phyloP scores from a whole-genome alignment of 2,113 vertebrate species.

The Lepus americanus region DNA sequence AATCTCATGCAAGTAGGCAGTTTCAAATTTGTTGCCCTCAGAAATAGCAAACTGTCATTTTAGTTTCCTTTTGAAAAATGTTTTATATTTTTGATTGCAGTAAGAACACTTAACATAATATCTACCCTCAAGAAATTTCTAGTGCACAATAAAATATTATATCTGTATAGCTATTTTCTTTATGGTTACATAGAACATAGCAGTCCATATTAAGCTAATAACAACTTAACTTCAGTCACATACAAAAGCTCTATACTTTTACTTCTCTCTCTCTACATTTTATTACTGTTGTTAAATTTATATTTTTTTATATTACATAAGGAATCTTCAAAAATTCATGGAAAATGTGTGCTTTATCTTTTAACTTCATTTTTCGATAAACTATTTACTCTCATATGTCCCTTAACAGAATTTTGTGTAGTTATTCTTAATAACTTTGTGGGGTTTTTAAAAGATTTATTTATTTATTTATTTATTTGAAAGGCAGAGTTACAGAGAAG shows the following conservation, averaged over 20 bases:
- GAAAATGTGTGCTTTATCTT: no score
- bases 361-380: no score
- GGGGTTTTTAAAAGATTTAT: no score
- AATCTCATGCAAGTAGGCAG: background rate
- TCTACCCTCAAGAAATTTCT: background rate
- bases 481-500: no score
- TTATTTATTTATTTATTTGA: no score
- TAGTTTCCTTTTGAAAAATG: background rate
- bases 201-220: background rate
- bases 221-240: background rate
- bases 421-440: background rate
- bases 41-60: conserved; percentile 36
- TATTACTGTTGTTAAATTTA: background rate
- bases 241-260: background rate
- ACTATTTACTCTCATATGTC: background rate
- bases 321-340: no score
- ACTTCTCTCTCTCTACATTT: background rate
- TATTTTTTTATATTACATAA: background rate
- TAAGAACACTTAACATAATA: background rate
- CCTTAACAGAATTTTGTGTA: background rate
- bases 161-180: background rate
- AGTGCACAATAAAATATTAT: background rate
- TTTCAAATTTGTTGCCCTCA: background rate
- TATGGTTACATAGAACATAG: background rate
- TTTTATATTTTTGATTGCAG: background rate